Evolutionary conservation across 1,140 invertebrate genomes (phyloP), one percentile per base, ranked within the genome.

Genomic region (Drosophila watanabei): DNA sequence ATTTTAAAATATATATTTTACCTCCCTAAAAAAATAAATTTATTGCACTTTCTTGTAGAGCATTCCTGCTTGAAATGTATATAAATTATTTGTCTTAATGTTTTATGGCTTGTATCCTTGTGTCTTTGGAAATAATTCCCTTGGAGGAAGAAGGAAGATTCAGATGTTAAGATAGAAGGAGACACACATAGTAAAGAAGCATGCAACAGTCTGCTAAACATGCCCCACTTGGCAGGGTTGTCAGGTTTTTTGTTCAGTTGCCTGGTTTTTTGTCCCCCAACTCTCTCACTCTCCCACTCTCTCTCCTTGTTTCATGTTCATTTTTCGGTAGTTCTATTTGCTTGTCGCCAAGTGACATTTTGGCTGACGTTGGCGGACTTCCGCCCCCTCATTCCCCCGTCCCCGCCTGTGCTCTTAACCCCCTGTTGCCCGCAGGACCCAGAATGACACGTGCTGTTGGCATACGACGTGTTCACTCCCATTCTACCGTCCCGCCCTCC

Each of bases 261-360:
- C 48, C 45, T 35, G 32, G 46, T 58, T 20, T 57, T 45, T 57
- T 13, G 28, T 30, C 33, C 43, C 71, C 56, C 16, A 41, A 41
- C 59, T 51, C 62, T 39, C 51, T 20, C 13, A 11, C 33, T 24
- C 24, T 24, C 24, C 3, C 24, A 24, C 24, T 10, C 52, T 6
- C 24, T 10, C 52, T 6, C 33, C 52, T n/a, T 43, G 72, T 70
- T 68, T 75, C 37, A 11, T 20, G 49, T 58, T 49, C 37, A 59
- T 39, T 79, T 79, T 71, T 79, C 54, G 54, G 80, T 87, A 84
- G 80, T 89, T 87, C 80, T 79, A 79, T 86, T 87, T 82, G 72
- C 64, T 77, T 56, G 68, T 72, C 60, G 64, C 39, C 65, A 77
- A 89, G 62, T 89, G 85, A 89, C 84, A 89, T 78, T 88, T 83